Evolutionary conservation across 2,888 invertebrate species (phyloP).

Genomic region (Sarcophaga carnaria): DNA sequence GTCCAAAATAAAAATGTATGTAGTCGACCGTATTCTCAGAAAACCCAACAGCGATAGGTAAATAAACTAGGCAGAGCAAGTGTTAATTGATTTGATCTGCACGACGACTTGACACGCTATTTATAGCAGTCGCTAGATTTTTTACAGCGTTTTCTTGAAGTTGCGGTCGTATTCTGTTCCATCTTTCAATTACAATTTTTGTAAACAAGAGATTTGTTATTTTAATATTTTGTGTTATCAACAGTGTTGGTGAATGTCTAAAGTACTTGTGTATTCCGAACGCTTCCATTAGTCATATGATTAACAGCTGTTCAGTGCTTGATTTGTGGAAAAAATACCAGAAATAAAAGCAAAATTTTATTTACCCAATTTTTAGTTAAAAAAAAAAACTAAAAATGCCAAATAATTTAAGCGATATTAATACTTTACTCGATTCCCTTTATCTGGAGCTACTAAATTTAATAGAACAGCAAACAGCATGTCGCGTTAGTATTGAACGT

Average conservation of each 20-base stretch:
- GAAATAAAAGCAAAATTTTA: neutral
- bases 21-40: no score
- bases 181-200: no score
- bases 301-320: constrained; percentile 15
- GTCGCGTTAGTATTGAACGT: constrained; percentile 87
- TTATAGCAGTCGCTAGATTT: no score
- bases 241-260: constrained; percentile 38
- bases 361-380: neutral
- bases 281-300: constrained; percentile 54
- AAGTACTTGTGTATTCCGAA: neutral
- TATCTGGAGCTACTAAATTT: constrained; percentile 87
- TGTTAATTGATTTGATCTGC: no score
- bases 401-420: constrained; percentile 69
- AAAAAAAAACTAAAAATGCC: constrained; percentile 53
- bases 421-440: constrained; percentile 86
- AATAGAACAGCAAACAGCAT: constrained; percentile 88
- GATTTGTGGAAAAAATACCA: neutral
- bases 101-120: no score
- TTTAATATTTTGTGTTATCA: neutral
- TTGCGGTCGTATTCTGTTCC: no score
- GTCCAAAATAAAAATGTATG: no score
- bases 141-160: no score
- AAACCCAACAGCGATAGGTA: no score
- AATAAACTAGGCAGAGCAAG: no score
- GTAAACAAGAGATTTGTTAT: constrained; percentile 13